A percentile compares a stretch with the other conserved stretches of the same genome.
Evolutionary conservation across 2,797 vertebrate genomes (phyloP).

Genomic region (Parauchenoglanis punctatus): DNA sequence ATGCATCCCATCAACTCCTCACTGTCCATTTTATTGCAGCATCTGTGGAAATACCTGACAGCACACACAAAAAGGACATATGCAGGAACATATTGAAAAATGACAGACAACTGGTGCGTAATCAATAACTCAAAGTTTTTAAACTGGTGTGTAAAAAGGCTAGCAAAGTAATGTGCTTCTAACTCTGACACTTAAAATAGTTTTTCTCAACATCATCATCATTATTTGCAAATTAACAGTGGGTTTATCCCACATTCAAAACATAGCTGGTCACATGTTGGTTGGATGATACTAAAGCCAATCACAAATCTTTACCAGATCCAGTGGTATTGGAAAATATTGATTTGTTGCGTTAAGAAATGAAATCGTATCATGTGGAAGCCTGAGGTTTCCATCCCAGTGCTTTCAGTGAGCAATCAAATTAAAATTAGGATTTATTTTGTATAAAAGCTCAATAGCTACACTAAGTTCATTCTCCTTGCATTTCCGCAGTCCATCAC

Average conservation of each 20-base stretch:
- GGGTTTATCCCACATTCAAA: background rate
- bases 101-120: background rate
- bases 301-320: background rate
- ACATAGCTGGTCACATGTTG: background rate
- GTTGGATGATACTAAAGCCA: background rate
- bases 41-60: constrained; percentile 18
- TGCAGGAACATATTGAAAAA: background rate
- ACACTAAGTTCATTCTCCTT: background rate
- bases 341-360: background rate
- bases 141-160: background rate
- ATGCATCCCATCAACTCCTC: background rate
- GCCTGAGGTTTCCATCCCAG: background rate
- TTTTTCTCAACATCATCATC: background rate
- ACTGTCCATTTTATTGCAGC: background rate
- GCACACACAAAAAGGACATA: constrained; percentile 8
- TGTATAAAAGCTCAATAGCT: background rate
- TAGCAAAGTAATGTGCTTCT: background rate
- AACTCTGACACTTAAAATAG: background rate
- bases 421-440: background rate
- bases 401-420: background rate
- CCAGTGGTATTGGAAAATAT: background rate
- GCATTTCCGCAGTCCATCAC: background rate
- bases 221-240: background rate
- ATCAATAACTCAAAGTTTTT: background rate
- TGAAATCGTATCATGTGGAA: background rate